Evolutionary conservation across 2,888 invertebrate genomes (phyloP).

Genomic region (Tenthredo notha): DNA sequence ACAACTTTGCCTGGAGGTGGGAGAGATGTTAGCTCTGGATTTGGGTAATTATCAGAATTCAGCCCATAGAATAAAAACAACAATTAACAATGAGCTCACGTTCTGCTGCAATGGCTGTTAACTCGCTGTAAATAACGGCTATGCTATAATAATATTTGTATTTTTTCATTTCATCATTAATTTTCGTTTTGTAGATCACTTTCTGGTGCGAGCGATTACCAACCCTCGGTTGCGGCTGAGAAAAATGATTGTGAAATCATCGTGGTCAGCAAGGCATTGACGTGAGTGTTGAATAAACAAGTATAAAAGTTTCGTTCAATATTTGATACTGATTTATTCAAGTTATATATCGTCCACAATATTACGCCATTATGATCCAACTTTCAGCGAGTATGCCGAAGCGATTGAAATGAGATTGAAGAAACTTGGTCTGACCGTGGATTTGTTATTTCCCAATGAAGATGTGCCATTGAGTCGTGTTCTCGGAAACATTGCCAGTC

Average conservation of each 20-base stretch:
- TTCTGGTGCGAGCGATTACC: constrained; percentile 67
- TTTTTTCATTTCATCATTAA: not conserved
- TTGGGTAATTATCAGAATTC: constrained; percentile 67
- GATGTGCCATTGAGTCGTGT: constrained; percentile 90
- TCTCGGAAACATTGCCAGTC: constrained; percentile 91
- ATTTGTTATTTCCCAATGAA: constrained; percentile 94
- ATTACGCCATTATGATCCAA: constrained; percentile 39
- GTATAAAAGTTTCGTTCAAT: constrained; percentile 57
- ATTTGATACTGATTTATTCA: constrained; percentile 36
- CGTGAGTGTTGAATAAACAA: constrained; percentile 82
- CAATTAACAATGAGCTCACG: not conserved
- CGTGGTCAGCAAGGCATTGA: constrained; percentile 89
- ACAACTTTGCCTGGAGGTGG: constrained; percentile 61
- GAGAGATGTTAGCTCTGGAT: constrained; percentile 63
- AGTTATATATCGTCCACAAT: constrained; percentile 61
- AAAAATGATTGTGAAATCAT: constrained; percentile 95
- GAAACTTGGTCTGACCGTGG: constrained; percentile 89
- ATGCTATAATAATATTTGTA: no score
- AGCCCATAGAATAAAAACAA: not conserved
- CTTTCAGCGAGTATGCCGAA: constrained; percentile 90
- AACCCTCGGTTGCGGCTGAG: constrained; percentile 78
- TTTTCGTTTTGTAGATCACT: constrained; percentile 57
- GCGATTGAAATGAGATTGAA: constrained; percentile 91
- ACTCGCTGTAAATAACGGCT: no score
- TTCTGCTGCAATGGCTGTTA: not conserved